A percentile compares a stretch with the other conserved stretches of the same genome.
These are phyloP conservation scores for Lasiurus borealis DNA, from an alignment of 2,113 vertebrate genomes.

Conservation along the genomic window DNA sequence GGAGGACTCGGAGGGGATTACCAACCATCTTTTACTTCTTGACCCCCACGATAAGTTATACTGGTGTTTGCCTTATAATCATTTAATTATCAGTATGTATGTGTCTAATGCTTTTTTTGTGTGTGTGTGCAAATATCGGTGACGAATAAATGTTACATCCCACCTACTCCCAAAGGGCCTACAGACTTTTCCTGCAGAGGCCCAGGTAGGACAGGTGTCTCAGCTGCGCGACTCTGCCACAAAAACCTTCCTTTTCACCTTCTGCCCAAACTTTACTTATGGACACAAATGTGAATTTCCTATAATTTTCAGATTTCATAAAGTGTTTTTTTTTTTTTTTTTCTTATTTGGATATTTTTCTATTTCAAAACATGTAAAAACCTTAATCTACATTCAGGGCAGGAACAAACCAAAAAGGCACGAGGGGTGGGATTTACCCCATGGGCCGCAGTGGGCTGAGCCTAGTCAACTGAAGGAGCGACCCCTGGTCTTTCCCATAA, in stretches of 20 bases:
- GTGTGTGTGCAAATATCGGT: neutral
- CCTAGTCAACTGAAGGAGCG: neutral
- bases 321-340: constrained; percentile 55
- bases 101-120: constrained; percentile 20
- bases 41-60: neutral
- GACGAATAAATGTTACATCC: neutral
- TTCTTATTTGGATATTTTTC: constrained; percentile 29
- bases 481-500: constrained; percentile 5
- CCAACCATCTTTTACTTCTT: neutral
- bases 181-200: neutral
- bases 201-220: neutral
- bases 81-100: neutral
- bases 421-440: neutral
- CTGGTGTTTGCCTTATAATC: constrained; percentile 8
- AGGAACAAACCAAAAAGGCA: neutral
- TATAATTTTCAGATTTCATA: constrained; percentile 24
- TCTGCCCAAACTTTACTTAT: neutral
- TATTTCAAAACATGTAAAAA: neutral
- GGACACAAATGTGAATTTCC: constrained; percentile 47
- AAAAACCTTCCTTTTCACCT: too few relatives aligned
- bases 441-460: neutral
- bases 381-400: neutral
- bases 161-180: neutral
- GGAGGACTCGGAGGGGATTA: neutral
- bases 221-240: neutral